These are phyloP conservation scores for Dascillus cervinus DNA, from an alignment of 2,888 invertebrate genomes.

Conservation along the genomic window DNA sequence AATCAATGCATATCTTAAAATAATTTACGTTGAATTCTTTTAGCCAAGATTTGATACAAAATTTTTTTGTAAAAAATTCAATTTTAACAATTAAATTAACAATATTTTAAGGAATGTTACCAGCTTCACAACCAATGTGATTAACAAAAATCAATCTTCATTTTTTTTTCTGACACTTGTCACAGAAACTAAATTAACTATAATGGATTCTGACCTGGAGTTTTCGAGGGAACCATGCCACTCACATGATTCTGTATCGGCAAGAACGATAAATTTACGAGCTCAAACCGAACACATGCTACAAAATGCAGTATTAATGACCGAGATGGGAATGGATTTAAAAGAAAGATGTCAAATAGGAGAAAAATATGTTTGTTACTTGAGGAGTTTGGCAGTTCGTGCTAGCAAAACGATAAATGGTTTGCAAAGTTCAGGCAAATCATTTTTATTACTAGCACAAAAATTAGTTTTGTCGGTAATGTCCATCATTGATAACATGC, in stretches of 20 bases:
- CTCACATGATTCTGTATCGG: neutral
- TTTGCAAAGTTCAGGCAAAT: slow-evolving; percentile 34
- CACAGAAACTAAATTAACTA: too few species aligned
- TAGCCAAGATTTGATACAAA: too few species aligned
- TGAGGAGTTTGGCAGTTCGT: slow-evolving; percentile 34
- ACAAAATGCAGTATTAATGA: slow-evolving; percentile 35
- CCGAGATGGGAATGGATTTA: slow-evolving; percentile 40
- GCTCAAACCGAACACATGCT: slow-evolving; percentile 32
- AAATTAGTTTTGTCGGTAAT: slow-evolving; percentile 28
- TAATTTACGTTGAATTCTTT: too few species aligned
- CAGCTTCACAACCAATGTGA: too few species aligned
- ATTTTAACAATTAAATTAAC: too few species aligned
- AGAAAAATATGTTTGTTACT: slow-evolving; percentile 38
- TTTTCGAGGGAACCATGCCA: too few species aligned
- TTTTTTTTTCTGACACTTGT: too few species aligned
- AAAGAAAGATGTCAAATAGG: slow-evolving; percentile 35
- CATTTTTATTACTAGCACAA: slow-evolving; percentile 34
- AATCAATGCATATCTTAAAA: too few species aligned
- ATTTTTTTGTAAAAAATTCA: too few species aligned
- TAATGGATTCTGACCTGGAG: too few species aligned
- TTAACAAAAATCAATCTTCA: too few species aligned
- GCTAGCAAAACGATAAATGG: slow-evolving; percentile 35
- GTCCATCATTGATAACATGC: slow-evolving; percentile 22
- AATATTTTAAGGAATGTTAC: too few species aligned
- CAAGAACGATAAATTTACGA: slow-evolving; percentile 15